Evolutionary conservation across 2,113 vertebrate genomes (phyloP).

Genomic region (Carassius auratus): DNA sequence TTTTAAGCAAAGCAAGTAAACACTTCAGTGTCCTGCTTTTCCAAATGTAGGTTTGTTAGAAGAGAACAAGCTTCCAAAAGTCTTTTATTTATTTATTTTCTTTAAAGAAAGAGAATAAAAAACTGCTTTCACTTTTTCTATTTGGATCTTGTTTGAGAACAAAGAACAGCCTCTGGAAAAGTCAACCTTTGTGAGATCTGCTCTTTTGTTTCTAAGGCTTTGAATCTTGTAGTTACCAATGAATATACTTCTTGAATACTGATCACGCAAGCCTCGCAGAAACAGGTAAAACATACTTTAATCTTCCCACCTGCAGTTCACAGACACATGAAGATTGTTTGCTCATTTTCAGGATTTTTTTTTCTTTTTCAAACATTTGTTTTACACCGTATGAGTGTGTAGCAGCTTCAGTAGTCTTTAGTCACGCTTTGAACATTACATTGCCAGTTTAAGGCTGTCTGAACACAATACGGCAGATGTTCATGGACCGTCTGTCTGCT

Average conservation of each 20-base stretch:
- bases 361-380: slow-evolving; percentile 22
- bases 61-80: background rate
- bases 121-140: background rate
- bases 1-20: background rate
- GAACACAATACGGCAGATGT: slow-evolving; percentile 38
- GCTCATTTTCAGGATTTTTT: slow-evolving; percentile 30
- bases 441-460: slow-evolving; percentile 26
- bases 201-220: slow-evolving; percentile 9
- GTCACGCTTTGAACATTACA: slow-evolving; percentile 38
- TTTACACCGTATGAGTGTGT: slow-evolving; percentile 5
- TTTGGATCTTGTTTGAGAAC: slow-evolving; percentile 13
- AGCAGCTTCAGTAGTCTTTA: slow-evolving; percentile 1
- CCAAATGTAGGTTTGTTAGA: background rate
- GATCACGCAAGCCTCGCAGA: slow-evolving; percentile 8
- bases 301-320: slow-evolving; percentile 32
- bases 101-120: slow-evolving; percentile 3
- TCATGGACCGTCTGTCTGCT: slow-evolving; percentile 11
- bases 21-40: background rate
- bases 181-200: background rate
- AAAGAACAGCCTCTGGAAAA: slow-evolving; percentile 14
- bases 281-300: slow-evolving; percentile 10
- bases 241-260: slow-evolving; percentile 23
- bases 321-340: slow-evolving; percentile 26
- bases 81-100: background rate
- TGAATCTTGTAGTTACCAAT: slow-evolving; percentile 11